These are phyloP conservation scores for Pteria penguin DNA, from an alignment of 2,888 invertebrate genomes.

Conservation along the genomic window DNA sequence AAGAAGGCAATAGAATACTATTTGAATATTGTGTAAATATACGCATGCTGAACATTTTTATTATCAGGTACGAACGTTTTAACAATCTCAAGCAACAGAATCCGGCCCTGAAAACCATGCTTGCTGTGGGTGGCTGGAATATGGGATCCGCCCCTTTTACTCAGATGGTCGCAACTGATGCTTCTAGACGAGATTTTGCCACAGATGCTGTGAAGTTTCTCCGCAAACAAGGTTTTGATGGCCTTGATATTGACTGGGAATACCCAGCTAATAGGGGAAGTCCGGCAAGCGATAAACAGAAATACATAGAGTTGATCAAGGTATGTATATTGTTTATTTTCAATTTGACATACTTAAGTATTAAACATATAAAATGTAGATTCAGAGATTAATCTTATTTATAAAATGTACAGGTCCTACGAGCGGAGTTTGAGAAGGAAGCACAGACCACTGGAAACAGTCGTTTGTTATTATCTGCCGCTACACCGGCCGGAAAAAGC, in stretches of 20 bases:
- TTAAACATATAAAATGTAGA: too few species aligned
- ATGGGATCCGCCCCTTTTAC: slow-evolving; percentile 86
- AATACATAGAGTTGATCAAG: slow-evolving; percentile 63
- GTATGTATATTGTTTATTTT: too few species aligned
- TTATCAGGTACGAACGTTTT: slow-evolving; percentile 89
- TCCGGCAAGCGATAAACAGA: slow-evolving; percentile 70
- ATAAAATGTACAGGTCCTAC: too few species aligned
- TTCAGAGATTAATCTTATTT: too few species aligned
- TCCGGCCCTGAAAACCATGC: slow-evolving; percentile 87
- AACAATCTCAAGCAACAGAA: slow-evolving; percentile 84
- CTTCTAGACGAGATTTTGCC: slow-evolving; percentile 66
- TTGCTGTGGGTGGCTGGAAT: slow-evolving; percentile 97
- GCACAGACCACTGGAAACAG: slow-evolving; percentile 11
- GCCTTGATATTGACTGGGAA: slow-evolving; percentile 95
- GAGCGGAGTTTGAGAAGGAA: not conserved
- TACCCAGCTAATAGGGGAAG: slow-evolving; percentile 84
- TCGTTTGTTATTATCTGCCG: slow-evolving; percentile 71
- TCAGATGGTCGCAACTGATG: slow-evolving; percentile 62
- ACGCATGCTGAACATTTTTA: too few species aligned
- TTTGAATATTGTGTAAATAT: too few species aligned
- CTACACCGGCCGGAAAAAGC: slow-evolving; percentile 73
- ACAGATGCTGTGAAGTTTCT: slow-evolving; percentile 62
- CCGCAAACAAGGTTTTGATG: slow-evolving; percentile 85
- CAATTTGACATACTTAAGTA: too few species aligned
- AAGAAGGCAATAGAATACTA: too few species aligned